Evolutionary conservation across 1,140 invertebrate species (phyloP).

Genomic region (Drosophila ficusphila): DNA sequence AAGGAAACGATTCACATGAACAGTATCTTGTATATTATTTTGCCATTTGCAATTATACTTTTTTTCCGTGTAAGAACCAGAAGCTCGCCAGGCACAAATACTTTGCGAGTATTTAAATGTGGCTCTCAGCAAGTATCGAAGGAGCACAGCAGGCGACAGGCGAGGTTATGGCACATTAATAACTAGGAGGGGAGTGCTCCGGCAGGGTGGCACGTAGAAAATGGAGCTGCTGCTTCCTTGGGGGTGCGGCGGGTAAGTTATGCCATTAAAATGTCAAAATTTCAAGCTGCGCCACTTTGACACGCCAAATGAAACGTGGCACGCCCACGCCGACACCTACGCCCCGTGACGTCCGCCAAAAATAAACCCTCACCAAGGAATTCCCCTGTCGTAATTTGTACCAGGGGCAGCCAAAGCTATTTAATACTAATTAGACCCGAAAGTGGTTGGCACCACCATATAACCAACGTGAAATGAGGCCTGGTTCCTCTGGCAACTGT

Average conservation of each 20-base stretch:
- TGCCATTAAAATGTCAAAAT: slow-evolving; percentile 72
- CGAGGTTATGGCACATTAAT: slow-evolving; percentile 71
- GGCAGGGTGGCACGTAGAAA: neutral
- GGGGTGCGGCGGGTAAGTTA: slow-evolving; percentile 38
- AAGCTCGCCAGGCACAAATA: slow-evolving; percentile 8
- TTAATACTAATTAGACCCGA: slow-evolving; percentile 60
- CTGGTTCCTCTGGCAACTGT: slow-evolving; percentile 4
- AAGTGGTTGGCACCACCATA: slow-evolving; percentile 26
- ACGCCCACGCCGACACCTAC: slow-evolving; percentile 47
- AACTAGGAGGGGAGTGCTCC: slow-evolving; percentile 26
- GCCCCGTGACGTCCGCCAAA: neutral
- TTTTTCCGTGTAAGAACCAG: neutral
- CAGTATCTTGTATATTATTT: too few species aligned
- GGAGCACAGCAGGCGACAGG: slow-evolving; percentile 15
- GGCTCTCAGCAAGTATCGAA: slow-evolving; percentile 16
- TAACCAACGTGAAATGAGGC: neutral
- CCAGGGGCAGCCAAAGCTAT: slow-evolving; percentile 28
- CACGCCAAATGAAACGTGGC: slow-evolving; percentile 68
- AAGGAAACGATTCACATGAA: too few species aligned
- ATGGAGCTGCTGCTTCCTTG: neutral
- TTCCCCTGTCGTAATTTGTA: neutral
- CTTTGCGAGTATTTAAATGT: slow-evolving; percentile 47
- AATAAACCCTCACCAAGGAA: neutral
- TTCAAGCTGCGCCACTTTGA: slow-evolving; percentile 63
- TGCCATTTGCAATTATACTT: too few species aligned